These are phyloP conservation scores for Micromesistius poutassou DNA, from an alignment of 2,797 vertebrate species.

Conservation along the genomic window DNA sequence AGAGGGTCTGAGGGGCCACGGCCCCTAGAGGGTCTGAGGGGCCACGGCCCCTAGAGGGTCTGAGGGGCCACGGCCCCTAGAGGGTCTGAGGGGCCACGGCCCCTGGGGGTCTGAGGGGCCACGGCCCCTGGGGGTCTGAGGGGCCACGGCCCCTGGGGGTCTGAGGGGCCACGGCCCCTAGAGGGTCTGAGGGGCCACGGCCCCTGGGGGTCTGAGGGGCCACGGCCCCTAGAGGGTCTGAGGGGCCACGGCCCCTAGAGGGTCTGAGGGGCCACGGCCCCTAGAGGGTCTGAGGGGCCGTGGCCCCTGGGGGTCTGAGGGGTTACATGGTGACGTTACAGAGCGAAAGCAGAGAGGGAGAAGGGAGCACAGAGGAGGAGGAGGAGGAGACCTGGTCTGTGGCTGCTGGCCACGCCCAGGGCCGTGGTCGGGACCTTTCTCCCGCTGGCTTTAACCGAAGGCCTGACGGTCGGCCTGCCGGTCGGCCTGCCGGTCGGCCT, in stretches of 20 bases:
- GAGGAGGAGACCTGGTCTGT: conserved; percentile 32
- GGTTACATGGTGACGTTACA: conserved; percentile 9
- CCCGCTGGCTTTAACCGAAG: conserved; percentile 27
- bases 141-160: not conserved
- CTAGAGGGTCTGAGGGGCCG: not conserved
- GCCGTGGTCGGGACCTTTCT: conserved; percentile 18
- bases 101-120: not conserved
- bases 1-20: not conserved
- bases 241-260: not conserved
- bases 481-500: conserved; percentile 14
- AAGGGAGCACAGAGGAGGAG: conserved; percentile 34
- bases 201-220: not conserved
- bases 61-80: not conserved
- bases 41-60: not conserved
- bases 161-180: not conserved
- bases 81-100: not conserved
- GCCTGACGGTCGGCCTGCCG: conserved; percentile 18
- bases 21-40: not conserved
- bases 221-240: not conserved
- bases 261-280: not conserved
- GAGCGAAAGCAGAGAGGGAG: conserved; percentile 33
- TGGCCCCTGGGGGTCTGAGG: not conserved
- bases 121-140: not conserved
- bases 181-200: not conserved
- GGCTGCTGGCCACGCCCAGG: conserved; percentile 34